Percentiles rank a stretch among this genome's conserved stretches.
Conservation (phyloP, 1,140 invertebrate genomes). For the Brachionus paranguensis region DNA sequence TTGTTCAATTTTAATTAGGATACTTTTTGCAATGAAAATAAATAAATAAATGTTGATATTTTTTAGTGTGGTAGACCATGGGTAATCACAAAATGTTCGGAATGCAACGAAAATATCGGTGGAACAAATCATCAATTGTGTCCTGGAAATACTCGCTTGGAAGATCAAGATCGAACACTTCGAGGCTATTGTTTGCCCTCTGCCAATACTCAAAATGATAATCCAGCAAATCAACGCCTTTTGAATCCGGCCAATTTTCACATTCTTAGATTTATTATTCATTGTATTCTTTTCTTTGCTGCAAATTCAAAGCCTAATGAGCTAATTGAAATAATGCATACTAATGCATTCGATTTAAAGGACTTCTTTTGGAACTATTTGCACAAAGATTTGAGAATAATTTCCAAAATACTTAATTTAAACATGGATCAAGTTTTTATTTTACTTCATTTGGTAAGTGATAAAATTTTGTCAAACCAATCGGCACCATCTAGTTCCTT, state of each 20-base stretch:
- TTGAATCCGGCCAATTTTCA: neutral
- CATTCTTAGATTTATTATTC: neutral
- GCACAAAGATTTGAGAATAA: conserved; percentile 35
- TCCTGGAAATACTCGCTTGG: conserved; percentile 41
- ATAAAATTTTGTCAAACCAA: neutral
- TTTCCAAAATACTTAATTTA: conserved; percentile 4
- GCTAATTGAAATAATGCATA: neutral
- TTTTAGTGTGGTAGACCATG: conserved; percentile 48
- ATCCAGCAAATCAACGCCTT: neutral
- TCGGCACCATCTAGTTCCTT: no score
- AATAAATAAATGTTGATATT: conserved; percentile 40
- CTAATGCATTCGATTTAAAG: conserved; percentile 24
- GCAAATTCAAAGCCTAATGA: neutral
- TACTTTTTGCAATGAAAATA: no score
- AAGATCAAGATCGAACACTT: conserved; percentile 42
- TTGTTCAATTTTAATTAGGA: no score
- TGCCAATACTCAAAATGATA: neutral
- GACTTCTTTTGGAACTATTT: conserved; percentile 39
- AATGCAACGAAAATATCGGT: conserved; percentile 46
- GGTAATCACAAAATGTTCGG: conserved; percentile 43
- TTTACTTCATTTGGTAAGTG: conserved; percentile 37
- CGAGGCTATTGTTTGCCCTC: conserved; percentile 40
- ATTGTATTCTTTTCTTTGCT: neutral
- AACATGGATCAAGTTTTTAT: conserved; percentile 34
- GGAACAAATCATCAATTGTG: conserved; percentile 42